Percentiles rank a stretch among this genome's conserved stretches.
These are phyloP conservation scores for Dunckerocampus dactyliophorus DNA, from an alignment of 2,113 vertebrate species.

Conservation along the genomic window DNA sequence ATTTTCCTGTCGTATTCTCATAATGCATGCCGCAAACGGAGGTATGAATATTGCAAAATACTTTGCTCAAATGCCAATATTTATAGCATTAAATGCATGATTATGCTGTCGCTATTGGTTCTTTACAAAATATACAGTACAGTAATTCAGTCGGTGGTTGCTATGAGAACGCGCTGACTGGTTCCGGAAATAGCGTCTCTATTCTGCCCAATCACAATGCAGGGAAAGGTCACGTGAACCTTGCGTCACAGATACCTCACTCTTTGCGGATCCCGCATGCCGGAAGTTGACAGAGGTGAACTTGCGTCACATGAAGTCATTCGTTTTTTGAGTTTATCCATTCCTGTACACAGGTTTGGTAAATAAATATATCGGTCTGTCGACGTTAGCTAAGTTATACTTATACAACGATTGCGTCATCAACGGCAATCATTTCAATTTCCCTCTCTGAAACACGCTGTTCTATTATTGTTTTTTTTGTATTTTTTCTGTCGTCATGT, in stretches of 20 bases:
- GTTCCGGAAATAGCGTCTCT: not conserved
- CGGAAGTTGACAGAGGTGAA: slow-evolving; percentile 31
- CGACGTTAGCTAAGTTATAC: not conserved
- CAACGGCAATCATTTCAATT: not conserved
- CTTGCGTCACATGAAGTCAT: not conserved
- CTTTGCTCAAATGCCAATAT: too few relatives aligned
- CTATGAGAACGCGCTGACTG: not conserved
- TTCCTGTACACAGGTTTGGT: not conserved
- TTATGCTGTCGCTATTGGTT: too few relatives aligned
- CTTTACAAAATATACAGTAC: too few relatives aligned
- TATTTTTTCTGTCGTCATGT: not conserved
- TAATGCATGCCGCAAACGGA: too few relatives aligned
- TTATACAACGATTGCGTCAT: not conserved
- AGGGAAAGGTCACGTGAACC: slow-evolving; percentile 12
- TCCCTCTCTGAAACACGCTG: not conserved
- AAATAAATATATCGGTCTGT: not conserved
- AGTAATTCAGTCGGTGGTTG: not conserved
- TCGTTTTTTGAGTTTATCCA: not conserved
- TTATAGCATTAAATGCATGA: too few relatives aligned
- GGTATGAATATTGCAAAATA: too few relatives aligned
- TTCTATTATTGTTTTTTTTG: not conserved
- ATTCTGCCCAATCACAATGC: slow-evolving; percentile 17
- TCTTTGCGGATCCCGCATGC: not conserved
- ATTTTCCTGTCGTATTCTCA: too few relatives aligned
- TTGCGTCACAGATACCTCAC: not conserved